Conservation (phyloP, 1,140 invertebrate species). For the Zaprionus davidi region DNA sequence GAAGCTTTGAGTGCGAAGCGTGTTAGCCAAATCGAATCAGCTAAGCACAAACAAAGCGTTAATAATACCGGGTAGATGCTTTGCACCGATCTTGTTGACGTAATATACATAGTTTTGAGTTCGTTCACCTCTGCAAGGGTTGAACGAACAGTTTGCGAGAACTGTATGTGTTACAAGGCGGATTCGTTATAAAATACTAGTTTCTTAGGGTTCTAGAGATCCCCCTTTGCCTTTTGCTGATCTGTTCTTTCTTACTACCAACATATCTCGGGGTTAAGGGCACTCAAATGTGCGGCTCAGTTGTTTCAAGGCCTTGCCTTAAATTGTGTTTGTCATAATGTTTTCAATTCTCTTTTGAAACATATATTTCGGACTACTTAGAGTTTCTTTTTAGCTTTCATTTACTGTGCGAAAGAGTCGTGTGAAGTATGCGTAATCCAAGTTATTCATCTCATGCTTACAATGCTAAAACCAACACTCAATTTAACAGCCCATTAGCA, state of each 20-base stretch:
- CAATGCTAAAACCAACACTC: neutral
- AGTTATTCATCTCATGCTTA: neutral
- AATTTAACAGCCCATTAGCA: no score
- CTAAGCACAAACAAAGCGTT: neutral
- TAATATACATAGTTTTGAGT: neutral
- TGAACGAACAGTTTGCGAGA: neutral
- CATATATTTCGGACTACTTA: no score
- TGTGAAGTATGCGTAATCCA: neutral
- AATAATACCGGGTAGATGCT: neutral
- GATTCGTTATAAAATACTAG: neutral
- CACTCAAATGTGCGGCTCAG: neutral
- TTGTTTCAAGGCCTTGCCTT: neutral
- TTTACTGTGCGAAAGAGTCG: neutral
- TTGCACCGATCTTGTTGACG: neutral
- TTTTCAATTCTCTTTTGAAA: neutral
- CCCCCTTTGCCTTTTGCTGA: neutral
- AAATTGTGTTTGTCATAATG: neutral
- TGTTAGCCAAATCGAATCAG: neutral
- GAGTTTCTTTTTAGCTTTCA: no score
- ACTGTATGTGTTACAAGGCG: neutral
- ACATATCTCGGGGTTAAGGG: no score
- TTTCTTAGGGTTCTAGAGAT: neutral
- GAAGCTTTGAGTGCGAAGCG: neutral
- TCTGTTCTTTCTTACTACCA: neutral
- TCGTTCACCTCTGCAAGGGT: neutral